These are phyloP conservation scores for Hoplodrina ambigua DNA, from an alignment of 2,888 invertebrate genomes.

Conservation along the genomic window DNA sequence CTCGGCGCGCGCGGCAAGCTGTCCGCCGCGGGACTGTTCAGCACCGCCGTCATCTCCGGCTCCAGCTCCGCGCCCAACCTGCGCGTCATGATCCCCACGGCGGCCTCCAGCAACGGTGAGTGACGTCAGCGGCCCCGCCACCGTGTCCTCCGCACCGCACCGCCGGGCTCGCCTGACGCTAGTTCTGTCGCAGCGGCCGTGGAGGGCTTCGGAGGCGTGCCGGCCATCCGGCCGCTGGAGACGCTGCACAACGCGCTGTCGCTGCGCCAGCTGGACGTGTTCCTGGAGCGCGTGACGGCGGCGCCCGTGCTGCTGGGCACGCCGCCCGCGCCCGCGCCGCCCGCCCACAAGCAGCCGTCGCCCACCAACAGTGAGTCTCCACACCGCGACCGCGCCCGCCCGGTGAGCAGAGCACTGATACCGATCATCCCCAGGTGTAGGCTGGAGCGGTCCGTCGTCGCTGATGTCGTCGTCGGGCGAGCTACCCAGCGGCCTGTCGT, in stretches of 20 bases:
- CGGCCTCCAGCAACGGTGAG: conserved; percentile 94
- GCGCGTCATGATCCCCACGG: conserved; percentile 95
- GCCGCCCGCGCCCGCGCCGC: conserved; percentile 91
- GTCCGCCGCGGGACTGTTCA: conserved; percentile 96
- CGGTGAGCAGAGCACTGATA: not conserved
- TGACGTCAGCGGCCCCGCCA: conserved; percentile 39
- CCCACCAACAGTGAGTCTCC: conserved; percentile 82
- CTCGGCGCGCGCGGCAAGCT: conserved; percentile 91
- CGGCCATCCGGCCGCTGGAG: conserved; percentile 98
- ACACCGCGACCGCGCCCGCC: not conserved
- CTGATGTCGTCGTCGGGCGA: conserved; percentile 91
- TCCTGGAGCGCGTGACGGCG: conserved; percentile 96
- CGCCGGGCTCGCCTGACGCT: conserved; percentile 6
- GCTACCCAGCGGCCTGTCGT: conserved; percentile 92
- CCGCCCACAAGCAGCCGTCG: conserved; percentile 76
- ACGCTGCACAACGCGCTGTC: conserved; percentile 99
- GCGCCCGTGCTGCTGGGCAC: conserved; percentile 93
- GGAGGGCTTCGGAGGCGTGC: conserved; percentile 97
- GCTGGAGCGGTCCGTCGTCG: conserved; percentile 97
- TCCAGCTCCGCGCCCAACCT: conserved; percentile 98
- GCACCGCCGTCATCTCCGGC: conserved; percentile 98
- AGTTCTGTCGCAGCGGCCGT: conserved; percentile 89
- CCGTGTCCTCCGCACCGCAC: not conserved
- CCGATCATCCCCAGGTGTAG: conserved; percentile 79
- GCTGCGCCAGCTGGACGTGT: conserved; percentile 96